These are phyloP conservation scores for Chaetogeoica ovagalla DNA, from an alignment of 2,888 invertebrate genomes.

Conservation along the genomic window DNA sequence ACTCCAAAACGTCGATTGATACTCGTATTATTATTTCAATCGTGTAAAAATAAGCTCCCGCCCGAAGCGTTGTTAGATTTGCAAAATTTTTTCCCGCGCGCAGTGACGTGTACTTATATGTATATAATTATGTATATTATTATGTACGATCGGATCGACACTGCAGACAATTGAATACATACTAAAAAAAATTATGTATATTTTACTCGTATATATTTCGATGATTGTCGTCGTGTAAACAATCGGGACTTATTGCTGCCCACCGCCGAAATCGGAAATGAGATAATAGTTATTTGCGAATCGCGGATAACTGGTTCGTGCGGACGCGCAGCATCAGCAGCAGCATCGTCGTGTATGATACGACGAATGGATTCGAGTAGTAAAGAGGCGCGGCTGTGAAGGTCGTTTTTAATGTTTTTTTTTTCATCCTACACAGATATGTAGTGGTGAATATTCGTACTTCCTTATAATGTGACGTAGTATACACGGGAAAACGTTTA, in stretches of 20 bases:
- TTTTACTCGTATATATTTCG: too few relatives aligned
- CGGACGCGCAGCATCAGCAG: too few relatives aligned
- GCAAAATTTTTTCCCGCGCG: background rate
- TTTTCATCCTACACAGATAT: too few relatives aligned
- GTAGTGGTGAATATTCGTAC: background rate
- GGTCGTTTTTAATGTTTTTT: background rate
- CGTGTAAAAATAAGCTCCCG: background rate
- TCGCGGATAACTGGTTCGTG: background rate
- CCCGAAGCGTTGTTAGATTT: background rate
- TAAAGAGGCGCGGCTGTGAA: background rate
- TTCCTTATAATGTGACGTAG: too few relatives aligned
- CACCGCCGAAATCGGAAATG: background rate
- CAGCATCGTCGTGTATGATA: too few relatives aligned
- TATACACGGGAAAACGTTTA: too few relatives aligned
- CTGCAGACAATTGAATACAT: background rate
- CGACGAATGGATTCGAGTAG: background rate
- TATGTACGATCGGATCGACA: too few relatives aligned
- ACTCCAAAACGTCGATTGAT: too few relatives aligned
- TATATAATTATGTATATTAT: too few relatives aligned
- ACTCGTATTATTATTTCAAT: too few relatives aligned
- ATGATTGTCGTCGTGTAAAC: background rate
- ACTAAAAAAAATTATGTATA: background rate
- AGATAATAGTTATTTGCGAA: background rate
- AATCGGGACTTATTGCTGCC: background rate
- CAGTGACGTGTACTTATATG: background rate